Base-by-base conservation (phyloP, 2,888 invertebrate genomes). In the Ophion obscuratus region DNA sequence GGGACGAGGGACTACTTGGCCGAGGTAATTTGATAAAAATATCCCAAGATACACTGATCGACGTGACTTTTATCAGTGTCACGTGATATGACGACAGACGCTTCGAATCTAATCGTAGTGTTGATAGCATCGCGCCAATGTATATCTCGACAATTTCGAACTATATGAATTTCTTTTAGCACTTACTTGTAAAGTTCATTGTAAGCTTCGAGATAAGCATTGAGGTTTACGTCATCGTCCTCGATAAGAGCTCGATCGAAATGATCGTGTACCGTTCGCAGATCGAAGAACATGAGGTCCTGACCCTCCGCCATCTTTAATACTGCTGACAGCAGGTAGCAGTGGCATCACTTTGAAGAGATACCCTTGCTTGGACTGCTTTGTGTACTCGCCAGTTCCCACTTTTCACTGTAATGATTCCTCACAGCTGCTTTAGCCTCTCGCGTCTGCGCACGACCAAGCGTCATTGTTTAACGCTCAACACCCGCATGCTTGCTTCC, bases 161-260 rank as follows among this genome's bases (percentile, higher is more conserved):
- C 20, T 10, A 31, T n/a, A 73, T 62, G 2, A 53, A 66, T 2
- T 24, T 40, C 3, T 5, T 7, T 40, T 31, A 40, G 67, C 71
- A 94, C 96, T 95, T 95, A 98, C 98, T 97, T 98, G 93, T 97
- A 97, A 77, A 98, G 95, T 94, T 98, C 98, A 92, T 96, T 96
- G 93, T 97, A 98, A 83, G 97, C 97, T 85, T 96, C 95, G 76
- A 98, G 95, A 92, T 98, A 98, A 62, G 96, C 95, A 88, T 96
- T 96, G 90, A 98, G 94, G 70, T 96, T 94, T 10, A 98, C 95
- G 93, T 98, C 97, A 89, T 97, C 97, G 36, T 96, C 96, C 77
- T 96, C 96, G 87, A 96, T 94, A 7, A 97, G 94, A 79, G 97
- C 95, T 70, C 95, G 95, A 91, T 96, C 95, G 92, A 97, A 97